These are phyloP conservation scores for Meteorus cinctellus DNA, from an alignment of 2,888 invertebrate genomes.

Conservation along the genomic window DNA sequence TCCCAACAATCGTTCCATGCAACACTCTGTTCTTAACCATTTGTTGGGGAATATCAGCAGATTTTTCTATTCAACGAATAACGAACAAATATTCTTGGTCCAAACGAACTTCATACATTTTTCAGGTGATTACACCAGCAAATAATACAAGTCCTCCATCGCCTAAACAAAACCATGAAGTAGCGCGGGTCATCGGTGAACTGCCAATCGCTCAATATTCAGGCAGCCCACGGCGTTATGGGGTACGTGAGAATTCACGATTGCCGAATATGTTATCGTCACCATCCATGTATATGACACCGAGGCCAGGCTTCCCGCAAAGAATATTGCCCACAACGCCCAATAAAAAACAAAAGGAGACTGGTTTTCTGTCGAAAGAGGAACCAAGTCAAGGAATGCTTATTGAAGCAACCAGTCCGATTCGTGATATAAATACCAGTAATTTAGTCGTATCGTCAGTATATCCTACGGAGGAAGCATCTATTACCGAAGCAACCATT, in stretches of 20 bases:
- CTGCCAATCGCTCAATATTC: constrained; percentile 95
- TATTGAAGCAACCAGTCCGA: constrained; percentile 46
- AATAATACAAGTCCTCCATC: constrained; percentile 68
- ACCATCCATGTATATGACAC: constrained; percentile 81
- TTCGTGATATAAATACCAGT: constrained; percentile 46
- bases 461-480: constrained; percentile 40
- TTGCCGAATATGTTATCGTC: constrained; percentile 78
- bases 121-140: constrained; percentile 67
- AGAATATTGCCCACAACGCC: constrained; percentile 74
- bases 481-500: constrained; percentile 41
- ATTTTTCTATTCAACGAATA: not conserved
- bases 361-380: constrained; percentile 44
- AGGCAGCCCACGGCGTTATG: constrained; percentile 91
- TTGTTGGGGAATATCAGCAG: not conserved
- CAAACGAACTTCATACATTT: constrained; percentile 10
- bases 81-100: not conserved
- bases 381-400: constrained; percentile 51
- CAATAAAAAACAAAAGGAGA: constrained; percentile 66
- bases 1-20: not conserved
- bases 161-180: constrained; percentile 72
- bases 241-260: constrained; percentile 75
- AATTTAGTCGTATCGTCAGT: constrained; percentile 47
- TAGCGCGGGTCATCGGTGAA: constrained; percentile 84
- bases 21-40: too few relatives aligned
- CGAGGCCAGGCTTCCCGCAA: constrained; percentile 92